Percentiles rank a stretch among this genome's conserved stretches.
Evolutionary conservation across 2,113 vertebrate genomes (phyloP).

Genomic region (Psittacula cyanocephala): DNA sequence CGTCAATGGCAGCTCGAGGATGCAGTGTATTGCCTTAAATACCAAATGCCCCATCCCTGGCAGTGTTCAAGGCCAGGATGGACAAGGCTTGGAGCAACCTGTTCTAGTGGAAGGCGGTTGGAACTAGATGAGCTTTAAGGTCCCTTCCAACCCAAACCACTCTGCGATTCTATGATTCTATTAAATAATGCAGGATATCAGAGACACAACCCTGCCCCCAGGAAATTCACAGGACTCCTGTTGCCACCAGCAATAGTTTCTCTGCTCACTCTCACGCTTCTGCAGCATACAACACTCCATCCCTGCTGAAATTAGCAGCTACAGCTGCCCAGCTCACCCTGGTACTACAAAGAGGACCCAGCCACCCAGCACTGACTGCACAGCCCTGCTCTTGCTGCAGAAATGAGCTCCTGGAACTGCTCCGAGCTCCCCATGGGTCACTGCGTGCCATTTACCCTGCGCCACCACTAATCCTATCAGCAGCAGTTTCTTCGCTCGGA

Average conservation of each 20-base stretch:
- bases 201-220: background rate
- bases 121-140: background rate
- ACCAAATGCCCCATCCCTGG: background rate
- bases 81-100: background rate
- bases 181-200: background rate
- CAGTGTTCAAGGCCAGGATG: background rate
- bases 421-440: background rate
- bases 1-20: background rate
- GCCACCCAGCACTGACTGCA: background rate
- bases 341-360: rapidly evolving
- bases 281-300: background rate
- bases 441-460: background rate
- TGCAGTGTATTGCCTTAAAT: background rate
- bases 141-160: background rate
- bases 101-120: background rate
- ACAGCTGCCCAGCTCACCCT: background rate
- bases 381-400: background rate
- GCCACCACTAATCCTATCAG: background rate
- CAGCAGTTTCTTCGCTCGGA: background rate
- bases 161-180: background rate
- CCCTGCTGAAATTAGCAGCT: background rate
- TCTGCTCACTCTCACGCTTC: background rate
- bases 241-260: background rate
- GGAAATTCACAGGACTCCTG: rapidly evolving
- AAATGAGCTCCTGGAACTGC: background rate